Evolutionary conservation across 1,140 invertebrate genomes (phyloP), one percentile per base, ranked within the genome.

Genomic region (Philotrypesis tridentata): DNA sequence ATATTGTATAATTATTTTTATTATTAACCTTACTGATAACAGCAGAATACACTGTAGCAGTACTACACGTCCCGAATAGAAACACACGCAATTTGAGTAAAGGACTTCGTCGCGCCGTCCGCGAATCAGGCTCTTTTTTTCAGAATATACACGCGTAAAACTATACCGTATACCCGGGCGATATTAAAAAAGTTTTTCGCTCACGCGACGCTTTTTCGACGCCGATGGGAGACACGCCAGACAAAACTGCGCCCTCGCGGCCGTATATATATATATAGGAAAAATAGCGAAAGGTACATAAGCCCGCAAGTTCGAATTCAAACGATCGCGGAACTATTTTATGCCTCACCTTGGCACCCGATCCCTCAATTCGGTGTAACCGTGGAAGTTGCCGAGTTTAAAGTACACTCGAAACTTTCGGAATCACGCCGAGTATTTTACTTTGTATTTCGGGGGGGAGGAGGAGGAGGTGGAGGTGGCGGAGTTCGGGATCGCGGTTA

Each of bases 341-440:
- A 40, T 71, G 68, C 68, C 14, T 23, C 17, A 37, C 31, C 68
- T 71, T 43, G 71, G n/a, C 37, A 43, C 40, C 23, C 71, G 33
- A 73, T 73, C 48, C 48, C 71, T 73, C 71, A 73, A 73, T 73
- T 27, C n/a, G 29, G 21, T 40, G 40, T 23, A 48, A 31, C 37
- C 21, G 40, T 23, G 23, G 23, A 73, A 48, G 40, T 48, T 55
- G 37, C 29, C 2, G 27, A 73, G 33, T 73, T 73, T 73, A 40
- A 73, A 73, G 71, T 73, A 43, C 71, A 23, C 40, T 48, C 37
- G 8, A 48, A 73, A 73, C 71, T 73, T 73, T 73, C 23, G 25
- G 9, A 73, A 55, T 73, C 48, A 73, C 40, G 48, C 25, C n/a
- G 71, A 73, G 21, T 73, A 73, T 48, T 48, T 73, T 73, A 73